Percentiles rank a stretch among this genome's conserved stretches.
phyloP scores from a whole-genome alignment of 37 sponge, comb jelly and placozoan genomes.

The Chondrilla cf. caribensis region DNA sequence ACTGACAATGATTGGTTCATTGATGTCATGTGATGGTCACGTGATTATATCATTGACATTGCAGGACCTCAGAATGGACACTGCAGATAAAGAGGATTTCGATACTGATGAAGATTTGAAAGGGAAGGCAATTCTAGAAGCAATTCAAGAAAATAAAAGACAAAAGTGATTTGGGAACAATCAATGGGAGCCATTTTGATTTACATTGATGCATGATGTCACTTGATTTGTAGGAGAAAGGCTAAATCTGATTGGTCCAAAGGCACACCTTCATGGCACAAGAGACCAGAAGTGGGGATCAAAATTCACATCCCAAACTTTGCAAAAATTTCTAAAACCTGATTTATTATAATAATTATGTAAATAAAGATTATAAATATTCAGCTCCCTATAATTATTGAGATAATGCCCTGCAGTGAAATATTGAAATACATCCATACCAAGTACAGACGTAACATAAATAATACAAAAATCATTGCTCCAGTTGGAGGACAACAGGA shows the following conservation, averaged over 20 bases:
- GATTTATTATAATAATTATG: not conserved
- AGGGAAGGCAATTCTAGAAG: constrained; percentile 49
- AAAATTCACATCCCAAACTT: constrained; percentile 77
- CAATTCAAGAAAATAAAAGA: constrained; percentile 73
- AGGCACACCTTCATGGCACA: not conserved
- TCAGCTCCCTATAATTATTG: too few relatives aligned
- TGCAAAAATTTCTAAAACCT: not conserved
- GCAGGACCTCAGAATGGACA: constrained; percentile 52
- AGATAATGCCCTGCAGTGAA: too few relatives aligned
- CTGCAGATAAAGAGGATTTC: constrained; percentile 54
- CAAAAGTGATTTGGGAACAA: constrained; percentile 35
- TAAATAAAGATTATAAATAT: too few relatives aligned
- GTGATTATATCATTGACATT: not conserved
- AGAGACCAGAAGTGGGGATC: constrained; percentile 72
- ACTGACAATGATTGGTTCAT: not conserved
- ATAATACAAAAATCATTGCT: too few relatives aligned
- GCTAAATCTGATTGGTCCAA: constrained; percentile 33
- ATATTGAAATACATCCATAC: too few relatives aligned
- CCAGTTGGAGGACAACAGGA: too few relatives aligned
- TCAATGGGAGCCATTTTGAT: not conserved
- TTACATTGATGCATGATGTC: too few relatives aligned
- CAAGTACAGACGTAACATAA: too few relatives aligned
- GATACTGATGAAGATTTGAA: constrained; percentile 50
- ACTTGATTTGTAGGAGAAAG: constrained; percentile 47
- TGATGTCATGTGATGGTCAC: constrained; percentile 12